A percentile compares a stretch with the other conserved stretches of the same genome.
Conservation (phyloP, 2,888 invertebrate species). For the Thera obeliscata region DNA sequence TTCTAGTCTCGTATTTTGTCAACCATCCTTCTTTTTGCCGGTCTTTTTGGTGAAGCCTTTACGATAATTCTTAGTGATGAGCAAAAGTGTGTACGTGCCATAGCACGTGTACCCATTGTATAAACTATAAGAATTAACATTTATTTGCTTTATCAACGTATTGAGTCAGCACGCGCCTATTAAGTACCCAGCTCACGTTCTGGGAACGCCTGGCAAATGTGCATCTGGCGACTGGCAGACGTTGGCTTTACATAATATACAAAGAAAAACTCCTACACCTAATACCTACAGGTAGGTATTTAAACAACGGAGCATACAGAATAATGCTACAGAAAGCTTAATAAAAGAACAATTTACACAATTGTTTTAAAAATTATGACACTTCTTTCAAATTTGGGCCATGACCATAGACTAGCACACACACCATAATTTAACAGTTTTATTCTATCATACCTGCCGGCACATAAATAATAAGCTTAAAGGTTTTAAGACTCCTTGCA, state of each 20-base stretch:
- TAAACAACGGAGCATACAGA: too few relatives aligned
- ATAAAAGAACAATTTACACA: too few relatives aligned
- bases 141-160: slow-evolving; percentile 57
- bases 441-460: too few relatives aligned
- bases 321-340: too few relatives aligned
- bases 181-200: slow-evolving; percentile 55
- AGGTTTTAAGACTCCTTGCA: too few relatives aligned
- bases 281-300: background rate
- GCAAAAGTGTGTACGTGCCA: slow-evolving; percentile 58
- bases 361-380: too few relatives aligned
- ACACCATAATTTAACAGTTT: too few relatives aligned
- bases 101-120: slow-evolving; percentile 55
- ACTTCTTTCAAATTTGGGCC: too few relatives aligned
- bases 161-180: slow-evolving; percentile 54
- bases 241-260: slow-evolving; percentile 5
- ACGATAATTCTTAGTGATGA: background rate
- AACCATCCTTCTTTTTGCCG: background rate
- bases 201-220: slow-evolving; percentile 49
- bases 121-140: slow-evolving; percentile 61
- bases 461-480: too few relatives aligned
- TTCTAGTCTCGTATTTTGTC: too few relatives aligned
- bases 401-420: too few relatives aligned
- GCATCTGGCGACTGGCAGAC: slow-evolving; percentile 21
- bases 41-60: background rate
- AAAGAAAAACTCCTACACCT: background rate